Base-by-base conservation (phyloP, 2,797 vertebrate genomes). In the Lates japonicus region DNA sequence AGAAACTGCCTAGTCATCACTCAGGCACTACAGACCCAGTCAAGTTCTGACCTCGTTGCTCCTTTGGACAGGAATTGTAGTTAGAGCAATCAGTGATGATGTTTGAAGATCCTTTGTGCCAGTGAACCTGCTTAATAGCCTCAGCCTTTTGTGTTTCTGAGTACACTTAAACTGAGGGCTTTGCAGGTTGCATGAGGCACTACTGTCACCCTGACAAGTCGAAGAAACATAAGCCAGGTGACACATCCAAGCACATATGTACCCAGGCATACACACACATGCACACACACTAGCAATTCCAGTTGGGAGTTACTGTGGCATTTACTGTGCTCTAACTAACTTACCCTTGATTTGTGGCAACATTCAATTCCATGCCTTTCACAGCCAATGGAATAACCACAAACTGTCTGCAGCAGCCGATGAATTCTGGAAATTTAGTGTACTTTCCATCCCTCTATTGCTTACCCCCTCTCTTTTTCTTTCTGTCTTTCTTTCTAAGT, bases 401-500 rank as follows among this genome's bases (percentile, higher is more conserved):
- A 91, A 91, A 86, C 74, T 70, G 70, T 87, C 58, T 25, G 79
- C 52, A 11, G 85, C 85, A 89, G 78, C 82, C 86, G 68, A 55
- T 87, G 80, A 82, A 81, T 91, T 89, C 78, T 77, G 67, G 49
- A 84, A 81, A 87, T 92, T 60, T 72, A 82, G 73, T 80, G 70
- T 82, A 79, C 84, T 69, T 67, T 78, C 73, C 42, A 55, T 79
- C 71, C 65, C 76, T 79, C 63, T 57, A 42, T 80, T 77, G 78
- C 88, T 81, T 84, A 76, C 22, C 44, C 48, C 58, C 66, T 55
- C 61, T 67, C 63, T 55, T 44, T 65, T 66, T 61, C 60, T 71
- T 37, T 76, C 80, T 61, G 78, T 70, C 86, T 86, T 84, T 86
- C 79, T 67, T 65, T 83, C 90, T 87, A 87, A 91, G 89, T 86